Evolutionary conservation across 1,140 invertebrate species (phyloP).

Genomic region (Sitobion miscanthi): DNA sequence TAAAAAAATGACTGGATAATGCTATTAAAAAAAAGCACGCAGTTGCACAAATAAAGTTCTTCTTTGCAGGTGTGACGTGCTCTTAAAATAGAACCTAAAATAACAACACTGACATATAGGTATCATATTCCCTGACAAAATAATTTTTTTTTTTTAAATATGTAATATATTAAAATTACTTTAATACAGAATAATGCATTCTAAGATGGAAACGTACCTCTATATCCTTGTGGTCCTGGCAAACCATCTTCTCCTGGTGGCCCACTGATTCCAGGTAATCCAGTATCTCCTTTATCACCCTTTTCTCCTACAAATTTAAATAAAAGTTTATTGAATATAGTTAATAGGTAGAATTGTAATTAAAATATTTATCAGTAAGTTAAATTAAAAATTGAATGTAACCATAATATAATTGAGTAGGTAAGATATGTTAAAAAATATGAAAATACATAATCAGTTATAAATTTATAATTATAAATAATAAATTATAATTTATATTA

Average conservation of each 20-base stretch:
- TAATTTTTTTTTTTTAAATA: no score
- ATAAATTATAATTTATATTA: conserved; percentile 52
- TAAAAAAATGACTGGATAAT: no score
- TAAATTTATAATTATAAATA: background rate
- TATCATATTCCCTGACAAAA: no score
- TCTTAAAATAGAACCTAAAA: background rate
- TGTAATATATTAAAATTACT: conserved; percentile 1
- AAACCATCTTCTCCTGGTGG: conserved; percentile 72
- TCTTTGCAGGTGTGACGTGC: no score
- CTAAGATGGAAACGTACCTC: background rate
- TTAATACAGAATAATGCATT: conserved; percentile 28
- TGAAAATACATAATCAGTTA: background rate
- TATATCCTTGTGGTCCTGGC: conserved; percentile 60
- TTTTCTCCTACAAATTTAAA: conserved; percentile 63
- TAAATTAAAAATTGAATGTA: background rate
- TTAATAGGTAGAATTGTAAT: background rate
- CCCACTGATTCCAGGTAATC: conserved; percentile 78
- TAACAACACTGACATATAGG: background rate
- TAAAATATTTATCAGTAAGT: background rate
- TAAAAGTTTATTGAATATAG: background rate
- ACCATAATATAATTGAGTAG: background rate
- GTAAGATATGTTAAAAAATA: background rate
- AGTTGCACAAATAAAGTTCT: no score
- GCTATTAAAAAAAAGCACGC: no score
- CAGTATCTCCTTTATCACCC: conserved; percentile 80